These are phyloP conservation scores for Lithophane semibrunnea DNA, from an alignment of 2,888 invertebrate genomes.

Conservation along the genomic window DNA sequence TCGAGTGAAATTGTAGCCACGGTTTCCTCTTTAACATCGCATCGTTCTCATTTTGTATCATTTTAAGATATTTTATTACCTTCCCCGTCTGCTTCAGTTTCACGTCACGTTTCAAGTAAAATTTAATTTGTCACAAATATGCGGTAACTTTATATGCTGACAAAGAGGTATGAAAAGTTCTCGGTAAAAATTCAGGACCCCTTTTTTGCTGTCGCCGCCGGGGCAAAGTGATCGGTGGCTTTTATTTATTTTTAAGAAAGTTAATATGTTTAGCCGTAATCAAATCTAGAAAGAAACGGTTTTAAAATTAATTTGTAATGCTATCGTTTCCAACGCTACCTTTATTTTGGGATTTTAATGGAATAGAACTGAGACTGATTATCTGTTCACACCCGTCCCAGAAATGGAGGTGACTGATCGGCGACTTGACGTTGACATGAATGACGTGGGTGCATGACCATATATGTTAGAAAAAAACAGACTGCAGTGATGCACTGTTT, in stretches of 20 bases:
- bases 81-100: constrained; percentile 64
- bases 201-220: constrained; percentile 45
- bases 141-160: constrained; percentile 61
- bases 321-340: neutral
- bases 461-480: neutral
- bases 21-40: constrained; percentile 47
- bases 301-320: constrained; percentile 32
- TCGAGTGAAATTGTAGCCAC: constrained; percentile 46
- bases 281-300: constrained; percentile 40
- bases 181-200: constrained; percentile 53
- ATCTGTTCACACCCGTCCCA: too few relatives aligned
- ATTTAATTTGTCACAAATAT: constrained; percentile 68
- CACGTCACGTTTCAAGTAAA: constrained; percentile 66
- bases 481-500: neutral
- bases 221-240: constrained; percentile 34
- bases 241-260: constrained; percentile 45
- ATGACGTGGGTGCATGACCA: too few relatives aligned
- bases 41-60: constrained; percentile 67
- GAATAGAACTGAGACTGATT: neutral
- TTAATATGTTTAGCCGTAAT: constrained; percentile 34
- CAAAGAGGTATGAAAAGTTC: constrained; percentile 62
- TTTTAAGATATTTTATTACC: constrained; percentile 74
- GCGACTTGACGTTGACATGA: too few relatives aligned
- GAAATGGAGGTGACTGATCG: too few relatives aligned
- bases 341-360: neutral